Percentiles rank a stretch among this genome's conserved stretches.
phyloP scores from a whole-genome alignment of 1,140 invertebrate species.

The Matsumurasca onukii region DNA sequence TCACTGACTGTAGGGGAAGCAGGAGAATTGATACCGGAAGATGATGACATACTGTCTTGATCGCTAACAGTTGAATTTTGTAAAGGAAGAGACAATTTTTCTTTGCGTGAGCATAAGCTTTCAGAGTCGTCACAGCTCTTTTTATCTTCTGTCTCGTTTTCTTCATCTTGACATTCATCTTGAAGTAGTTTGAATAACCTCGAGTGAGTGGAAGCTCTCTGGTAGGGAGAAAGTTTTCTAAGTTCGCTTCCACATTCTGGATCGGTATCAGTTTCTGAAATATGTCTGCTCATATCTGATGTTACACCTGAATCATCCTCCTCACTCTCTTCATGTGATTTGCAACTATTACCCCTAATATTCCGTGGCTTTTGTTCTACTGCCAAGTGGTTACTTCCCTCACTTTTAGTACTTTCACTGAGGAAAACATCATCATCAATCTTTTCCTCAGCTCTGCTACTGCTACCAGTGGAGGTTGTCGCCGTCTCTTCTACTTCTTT shows the following conservation, averaged over 20 bases:
- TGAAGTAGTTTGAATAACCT: conserved; percentile 65
- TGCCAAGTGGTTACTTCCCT: conserved; percentile 12
- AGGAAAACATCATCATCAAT: conserved; percentile 28
- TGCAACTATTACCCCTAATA: conserved; percentile 35
- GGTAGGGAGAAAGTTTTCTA: conserved; percentile 59
- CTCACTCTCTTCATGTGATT: conserved; percentile 57
- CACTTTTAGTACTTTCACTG: conserved; percentile 21
- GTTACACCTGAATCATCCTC: conserved; percentile 73
- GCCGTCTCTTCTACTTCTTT: conserved; percentile 24
- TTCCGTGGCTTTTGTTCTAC: conserved; percentile 25
- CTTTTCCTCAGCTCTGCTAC: conserved; percentile 25
- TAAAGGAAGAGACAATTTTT: conserved; percentile 48
- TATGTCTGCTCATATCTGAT: conserved; percentile 65
- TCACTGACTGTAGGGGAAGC: conserved; percentile 55
- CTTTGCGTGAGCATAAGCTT: conserved; percentile 43
- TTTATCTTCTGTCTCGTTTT: conserved; percentile 41
- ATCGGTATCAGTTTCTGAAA: conserved; percentile 66
- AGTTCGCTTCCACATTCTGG: conserved; percentile 56
- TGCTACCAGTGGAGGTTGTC: not conserved
- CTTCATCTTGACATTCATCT: conserved; percentile 53
- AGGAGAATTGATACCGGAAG: conserved; percentile 55
- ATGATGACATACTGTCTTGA: conserved; percentile 42
- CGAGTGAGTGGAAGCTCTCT: conserved; percentile 70
- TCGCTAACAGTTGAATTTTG: conserved; percentile 34
- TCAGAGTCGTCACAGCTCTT: conserved; percentile 12